phyloP scores from a whole-genome alignment of 2,113 vertebrate species.

The Abramis brama region DNA sequence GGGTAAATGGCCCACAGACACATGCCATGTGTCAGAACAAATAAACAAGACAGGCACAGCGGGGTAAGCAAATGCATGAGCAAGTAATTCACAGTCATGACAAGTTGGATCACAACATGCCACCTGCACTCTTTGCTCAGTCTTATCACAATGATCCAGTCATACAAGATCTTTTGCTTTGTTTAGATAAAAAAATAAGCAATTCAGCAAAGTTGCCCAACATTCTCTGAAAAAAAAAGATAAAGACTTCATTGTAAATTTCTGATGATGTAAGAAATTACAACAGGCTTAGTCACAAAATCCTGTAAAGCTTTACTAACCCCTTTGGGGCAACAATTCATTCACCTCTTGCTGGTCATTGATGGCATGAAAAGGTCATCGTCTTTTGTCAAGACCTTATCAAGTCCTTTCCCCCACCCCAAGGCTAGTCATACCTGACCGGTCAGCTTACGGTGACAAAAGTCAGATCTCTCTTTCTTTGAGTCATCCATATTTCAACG shows the following conservation, averaged over 20 bases:
- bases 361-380: slow-evolving; percentile 20
- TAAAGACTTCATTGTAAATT: not conserved
- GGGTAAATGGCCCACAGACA: slow-evolving; percentile 31
- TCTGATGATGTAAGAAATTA: not conserved
- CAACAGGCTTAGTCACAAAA: slow-evolving; percentile 1
- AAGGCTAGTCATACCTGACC: slow-evolving; percentile 48
- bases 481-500: slow-evolving; percentile 16
- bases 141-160: slow-evolving; percentile 9
- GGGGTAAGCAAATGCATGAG: not conserved
- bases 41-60: slow-evolving; percentile 11
- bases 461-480: slow-evolving; percentile 44
- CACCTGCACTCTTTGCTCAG: slow-evolving; percentile 9
- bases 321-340: not conserved
- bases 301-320: not conserved
- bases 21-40: slow-evolving; percentile 28
- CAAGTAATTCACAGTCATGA: slow-evolving; percentile 15
- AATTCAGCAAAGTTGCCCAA: not conserved
- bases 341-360: slow-evolving; percentile 1
- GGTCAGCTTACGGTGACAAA: slow-evolving; percentile 53
- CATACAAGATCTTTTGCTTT: slow-evolving; percentile 2
- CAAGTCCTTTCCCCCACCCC: slow-evolving; percentile 20
- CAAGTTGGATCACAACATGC: not conserved
- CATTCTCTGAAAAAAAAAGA: not conserved
- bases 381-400: slow-evolving; percentile 23
- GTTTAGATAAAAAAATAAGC: not conserved